Percentiles rank a stretch among this genome's conserved stretches.
Evolutionary conservation across 1,140 invertebrate genomes (phyloP).

Genomic region (Heterodera schachtii): DNA sequence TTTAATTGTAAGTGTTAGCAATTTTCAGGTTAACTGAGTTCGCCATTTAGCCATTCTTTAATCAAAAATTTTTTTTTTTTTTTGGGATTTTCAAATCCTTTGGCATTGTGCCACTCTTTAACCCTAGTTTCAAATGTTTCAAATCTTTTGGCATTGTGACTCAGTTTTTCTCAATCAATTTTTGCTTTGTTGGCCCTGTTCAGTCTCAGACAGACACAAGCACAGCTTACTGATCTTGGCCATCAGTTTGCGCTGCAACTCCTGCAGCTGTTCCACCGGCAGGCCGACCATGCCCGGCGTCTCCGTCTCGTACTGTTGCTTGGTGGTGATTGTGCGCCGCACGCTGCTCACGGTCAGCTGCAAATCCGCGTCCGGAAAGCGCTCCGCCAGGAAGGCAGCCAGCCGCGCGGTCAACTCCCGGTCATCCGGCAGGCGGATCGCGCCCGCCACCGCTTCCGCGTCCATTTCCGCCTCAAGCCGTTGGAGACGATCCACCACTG

Average conservation of each 20-base stretch:
- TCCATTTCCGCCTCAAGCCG: slow-evolving; percentile 58
- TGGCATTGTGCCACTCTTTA: not conserved
- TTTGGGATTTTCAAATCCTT: not conserved
- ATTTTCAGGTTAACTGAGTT: not conserved
- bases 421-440: slow-evolving; percentile 50
- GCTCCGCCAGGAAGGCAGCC: slow-evolving; percentile 49
- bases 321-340: slow-evolving; percentile 62
- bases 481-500: slow-evolving; percentile 55
- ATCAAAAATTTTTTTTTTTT: not conserved
- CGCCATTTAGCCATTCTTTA: not conserved
- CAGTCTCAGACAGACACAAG: no score
- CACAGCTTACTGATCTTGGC: slow-evolving; percentile 54
- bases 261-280: slow-evolving; percentile 51
- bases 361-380: slow-evolving; percentile 52
- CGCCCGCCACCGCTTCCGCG: slow-evolving; percentile 22
- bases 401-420: slow-evolving; percentile 51
- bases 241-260: slow-evolving; percentile 59
- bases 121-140: no score
- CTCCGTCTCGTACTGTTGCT: slow-evolving; percentile 64
- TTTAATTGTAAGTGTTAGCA: no score
- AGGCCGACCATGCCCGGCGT: slow-evolving; percentile 64
- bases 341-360: slow-evolving; percentile 62
- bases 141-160: no score
- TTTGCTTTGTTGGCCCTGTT: no score
- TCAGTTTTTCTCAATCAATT: no score